These are phyloP conservation scores for Idaea aversata DNA, from an alignment of 2,888 invertebrate species.

Conservation along the genomic window DNA sequence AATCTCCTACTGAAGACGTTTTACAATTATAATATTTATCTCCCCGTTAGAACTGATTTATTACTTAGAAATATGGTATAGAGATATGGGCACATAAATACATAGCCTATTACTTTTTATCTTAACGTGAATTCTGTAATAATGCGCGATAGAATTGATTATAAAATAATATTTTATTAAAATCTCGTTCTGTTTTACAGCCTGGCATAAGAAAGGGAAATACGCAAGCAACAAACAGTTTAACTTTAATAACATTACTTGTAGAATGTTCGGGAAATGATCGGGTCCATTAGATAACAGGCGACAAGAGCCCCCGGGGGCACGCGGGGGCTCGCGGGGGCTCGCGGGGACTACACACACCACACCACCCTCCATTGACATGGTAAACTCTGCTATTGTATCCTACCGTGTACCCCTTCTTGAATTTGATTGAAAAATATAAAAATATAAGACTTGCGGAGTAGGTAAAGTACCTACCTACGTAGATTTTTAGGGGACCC, in stretches of 20 bases:
- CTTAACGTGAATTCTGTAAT: no score
- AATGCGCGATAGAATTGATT: no score
- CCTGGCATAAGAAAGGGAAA: neutral
- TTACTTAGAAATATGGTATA: neutral
- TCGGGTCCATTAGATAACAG: neutral
- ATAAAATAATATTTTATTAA: no score
- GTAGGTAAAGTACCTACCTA: no score
- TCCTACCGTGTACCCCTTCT: neutral
- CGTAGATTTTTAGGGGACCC: no score
- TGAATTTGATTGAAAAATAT: neutral
- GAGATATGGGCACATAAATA: no score
- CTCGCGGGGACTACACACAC: neutral
- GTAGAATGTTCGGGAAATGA: neutral
- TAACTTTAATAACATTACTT: neutral
- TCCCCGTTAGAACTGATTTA: neutral
- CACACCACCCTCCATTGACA: neutral
- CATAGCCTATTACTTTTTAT: no score
- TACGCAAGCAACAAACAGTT: neutral
- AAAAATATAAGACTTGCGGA: no score
- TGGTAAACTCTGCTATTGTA: neutral
- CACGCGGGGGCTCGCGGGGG: no score
- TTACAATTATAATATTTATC: neutral
- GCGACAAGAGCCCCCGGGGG: neutral
- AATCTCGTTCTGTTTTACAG: no score
- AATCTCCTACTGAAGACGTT: neutral